Evolutionary conservation across 2,888 invertebrate genomes (phyloP).

Genomic region (Thelaira solivaga): DNA sequence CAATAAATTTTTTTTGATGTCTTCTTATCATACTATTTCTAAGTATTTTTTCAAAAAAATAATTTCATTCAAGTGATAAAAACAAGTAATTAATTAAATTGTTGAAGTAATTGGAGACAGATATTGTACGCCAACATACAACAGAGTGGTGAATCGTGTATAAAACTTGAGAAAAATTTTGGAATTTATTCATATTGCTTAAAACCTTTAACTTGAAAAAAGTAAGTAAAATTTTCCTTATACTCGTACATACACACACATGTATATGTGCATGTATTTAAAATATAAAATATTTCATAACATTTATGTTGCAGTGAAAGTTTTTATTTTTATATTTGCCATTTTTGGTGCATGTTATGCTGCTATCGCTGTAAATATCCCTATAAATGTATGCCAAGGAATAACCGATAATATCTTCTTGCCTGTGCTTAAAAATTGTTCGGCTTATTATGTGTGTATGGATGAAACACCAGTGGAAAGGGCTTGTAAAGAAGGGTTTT

Average conservation of each 20-base stretch:
- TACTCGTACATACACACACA: too few species aligned
- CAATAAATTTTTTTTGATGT: too few species aligned
- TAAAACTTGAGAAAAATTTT: constrained; percentile 7
- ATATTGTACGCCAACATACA: too few species aligned
- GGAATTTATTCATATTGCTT: background rate
- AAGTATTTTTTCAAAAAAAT: too few species aligned
- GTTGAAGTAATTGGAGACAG: too few species aligned
- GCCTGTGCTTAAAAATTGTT: constrained; percentile 62
- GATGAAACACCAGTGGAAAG: constrained; percentile 62
- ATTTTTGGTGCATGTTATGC: background rate
- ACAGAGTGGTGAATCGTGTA: too few species aligned
- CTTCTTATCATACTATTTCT: too few species aligned
- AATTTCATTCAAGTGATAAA: too few species aligned
- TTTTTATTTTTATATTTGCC: constrained; percentile 25
- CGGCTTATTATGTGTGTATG: constrained; percentile 68
- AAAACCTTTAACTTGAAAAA: background rate
- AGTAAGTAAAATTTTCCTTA: constrained; percentile 17
- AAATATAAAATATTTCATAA: background rate
- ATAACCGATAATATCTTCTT: constrained; percentile 63
- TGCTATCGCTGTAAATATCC: background rate
- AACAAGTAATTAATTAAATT: too few species aligned
- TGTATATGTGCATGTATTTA: too few species aligned
- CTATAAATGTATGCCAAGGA: constrained; percentile 55
- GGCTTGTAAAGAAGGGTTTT: constrained; percentile 63
- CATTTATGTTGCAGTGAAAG: constrained; percentile 53